These are phyloP conservation scores for Alectoris magna DNA, from an alignment of 2,797 vertebrate species.

Conservation along the genomic window DNA sequence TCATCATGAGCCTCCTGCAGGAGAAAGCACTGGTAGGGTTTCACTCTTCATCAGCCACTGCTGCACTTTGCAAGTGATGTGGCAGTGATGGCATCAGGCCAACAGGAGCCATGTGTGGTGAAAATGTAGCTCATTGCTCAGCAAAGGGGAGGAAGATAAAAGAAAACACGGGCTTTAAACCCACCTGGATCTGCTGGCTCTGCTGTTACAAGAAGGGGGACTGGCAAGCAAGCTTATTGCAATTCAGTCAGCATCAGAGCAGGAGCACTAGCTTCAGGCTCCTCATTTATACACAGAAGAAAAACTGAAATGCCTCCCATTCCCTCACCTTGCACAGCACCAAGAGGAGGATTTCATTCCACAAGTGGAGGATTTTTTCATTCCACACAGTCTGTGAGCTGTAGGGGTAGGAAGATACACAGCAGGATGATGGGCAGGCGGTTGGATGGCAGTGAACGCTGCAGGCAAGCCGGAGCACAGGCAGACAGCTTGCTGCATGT, in stretches of 20 bases:
- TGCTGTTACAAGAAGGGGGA: background rate
- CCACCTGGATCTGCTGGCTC: background rate
- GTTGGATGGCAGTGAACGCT: background rate
- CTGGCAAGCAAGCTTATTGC: background rate
- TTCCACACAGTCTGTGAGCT: background rate
- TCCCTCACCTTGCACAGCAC: background rate
- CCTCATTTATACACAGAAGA: background rate
- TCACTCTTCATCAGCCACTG: background rate
- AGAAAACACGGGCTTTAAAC: background rate
- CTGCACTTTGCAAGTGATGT: fast-evolving
- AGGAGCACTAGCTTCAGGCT: background rate
- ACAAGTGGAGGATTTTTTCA: background rate
- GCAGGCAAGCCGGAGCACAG: background rate
- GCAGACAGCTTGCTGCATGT: background rate
- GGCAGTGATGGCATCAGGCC: fast-evolving
- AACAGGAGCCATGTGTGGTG: fast-evolving
- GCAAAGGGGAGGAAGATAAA: background rate
- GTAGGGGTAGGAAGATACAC: background rate
- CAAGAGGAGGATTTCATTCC: background rate
- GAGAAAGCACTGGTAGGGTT: background rate
- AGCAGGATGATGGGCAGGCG: background rate
- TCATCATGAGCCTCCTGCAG: background rate
- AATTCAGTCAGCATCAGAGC: background rate
- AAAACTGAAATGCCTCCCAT: background rate
- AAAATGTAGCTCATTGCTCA: background rate